phyloP scores from a whole-genome alignment of 2,888 invertebrate genomes.

The Orthosia gracilis region DNA sequence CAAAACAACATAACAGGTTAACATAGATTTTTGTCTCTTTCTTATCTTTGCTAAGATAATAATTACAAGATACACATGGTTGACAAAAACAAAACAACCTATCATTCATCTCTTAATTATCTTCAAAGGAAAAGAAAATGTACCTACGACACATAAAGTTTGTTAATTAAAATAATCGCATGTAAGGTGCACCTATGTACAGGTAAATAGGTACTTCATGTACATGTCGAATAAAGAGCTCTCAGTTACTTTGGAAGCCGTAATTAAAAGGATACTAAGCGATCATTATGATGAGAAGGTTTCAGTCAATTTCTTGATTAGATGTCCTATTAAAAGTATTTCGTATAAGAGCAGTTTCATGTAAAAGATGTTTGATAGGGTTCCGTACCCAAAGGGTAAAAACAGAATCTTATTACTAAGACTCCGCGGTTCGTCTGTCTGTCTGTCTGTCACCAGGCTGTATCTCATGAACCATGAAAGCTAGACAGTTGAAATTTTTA shows the following conservation, averaged over 20 bases:
- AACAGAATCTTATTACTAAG: too few relatives aligned
- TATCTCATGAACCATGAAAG: too few relatives aligned
- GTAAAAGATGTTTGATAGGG: background rate
- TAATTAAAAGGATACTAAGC: slow-evolving; percentile 28
- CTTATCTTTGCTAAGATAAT: too few relatives aligned
- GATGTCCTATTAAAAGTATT: background rate
- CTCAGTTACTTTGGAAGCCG: slow-evolving; percentile 19
- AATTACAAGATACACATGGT: background rate
- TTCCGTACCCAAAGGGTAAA: too few relatives aligned
- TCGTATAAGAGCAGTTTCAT: background rate
- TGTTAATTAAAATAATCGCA: slow-evolving; percentile 25
- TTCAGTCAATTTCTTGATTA: slow-evolving; percentile 13
- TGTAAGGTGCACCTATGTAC: background rate
- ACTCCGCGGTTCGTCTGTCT: too few relatives aligned
- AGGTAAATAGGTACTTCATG: background rate
- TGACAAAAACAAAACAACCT: background rate
- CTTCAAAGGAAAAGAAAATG: slow-evolving; percentile 6
- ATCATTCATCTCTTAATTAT: background rate
- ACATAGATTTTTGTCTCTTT: too few relatives aligned
- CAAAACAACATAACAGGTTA: too few relatives aligned
- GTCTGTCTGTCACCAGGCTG: too few relatives aligned
- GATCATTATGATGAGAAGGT: slow-evolving; percentile 20
- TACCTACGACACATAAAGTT: slow-evolving; percentile 1
- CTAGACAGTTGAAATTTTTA: too few relatives aligned
- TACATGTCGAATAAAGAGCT: slow-evolving; percentile 26